Evolutionary conservation across 2,888 invertebrate species (phyloP).

Genomic region (Drosophila emarginata): DNA sequence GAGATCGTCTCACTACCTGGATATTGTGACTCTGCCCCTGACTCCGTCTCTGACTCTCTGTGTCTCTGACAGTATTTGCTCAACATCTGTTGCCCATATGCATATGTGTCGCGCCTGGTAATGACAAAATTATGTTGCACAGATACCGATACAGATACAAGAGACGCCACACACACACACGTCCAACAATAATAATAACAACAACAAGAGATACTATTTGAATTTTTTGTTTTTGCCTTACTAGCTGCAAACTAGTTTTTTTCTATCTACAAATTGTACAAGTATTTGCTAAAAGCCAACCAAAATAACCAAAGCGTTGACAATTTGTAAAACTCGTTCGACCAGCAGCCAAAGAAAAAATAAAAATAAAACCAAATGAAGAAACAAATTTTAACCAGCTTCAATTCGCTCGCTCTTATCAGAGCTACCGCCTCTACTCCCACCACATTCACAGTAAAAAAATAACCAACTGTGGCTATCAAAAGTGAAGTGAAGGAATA

Average conservation of each 20-base stretch:
- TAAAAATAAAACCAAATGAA: conserved; percentile 11
- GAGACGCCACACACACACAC: conserved; percentile 24
- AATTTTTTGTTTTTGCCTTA: conserved; percentile 33
- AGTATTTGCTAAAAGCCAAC: conserved; percentile 49
- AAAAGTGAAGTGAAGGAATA: conserved; percentile 8
- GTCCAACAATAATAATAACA: neutral
- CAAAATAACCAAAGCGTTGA: conserved; percentile 69
- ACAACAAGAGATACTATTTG: conserved; percentile 29
- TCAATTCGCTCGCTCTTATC: conserved; percentile 2
- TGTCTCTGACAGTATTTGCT: conserved; percentile 58
- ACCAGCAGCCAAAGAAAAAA: conserved; percentile 55
- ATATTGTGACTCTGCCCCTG: conserved; percentile 21
- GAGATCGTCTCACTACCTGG: conserved; percentile 42
- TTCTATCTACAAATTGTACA: conserved; percentile 52
- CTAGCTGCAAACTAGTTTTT: conserved; percentile 53
- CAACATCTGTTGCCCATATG: conserved; percentile 74
- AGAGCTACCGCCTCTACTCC: neutral
- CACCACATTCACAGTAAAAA: conserved; percentile 4
- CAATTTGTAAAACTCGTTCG: conserved; percentile 73
- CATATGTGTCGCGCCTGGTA: conserved; percentile 52
- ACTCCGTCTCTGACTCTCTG: conserved; percentile 41
- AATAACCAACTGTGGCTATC: neutral
- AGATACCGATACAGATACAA: conserved; percentile 26
- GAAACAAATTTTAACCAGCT: conserved; percentile 22
- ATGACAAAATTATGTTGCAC: conserved; percentile 76